Evolutionary conservation across 2,797 vertebrate genomes (phyloP), one percentile per base, ranked within the genome.

Genomic region (Enteromius anoplus): DNA sequence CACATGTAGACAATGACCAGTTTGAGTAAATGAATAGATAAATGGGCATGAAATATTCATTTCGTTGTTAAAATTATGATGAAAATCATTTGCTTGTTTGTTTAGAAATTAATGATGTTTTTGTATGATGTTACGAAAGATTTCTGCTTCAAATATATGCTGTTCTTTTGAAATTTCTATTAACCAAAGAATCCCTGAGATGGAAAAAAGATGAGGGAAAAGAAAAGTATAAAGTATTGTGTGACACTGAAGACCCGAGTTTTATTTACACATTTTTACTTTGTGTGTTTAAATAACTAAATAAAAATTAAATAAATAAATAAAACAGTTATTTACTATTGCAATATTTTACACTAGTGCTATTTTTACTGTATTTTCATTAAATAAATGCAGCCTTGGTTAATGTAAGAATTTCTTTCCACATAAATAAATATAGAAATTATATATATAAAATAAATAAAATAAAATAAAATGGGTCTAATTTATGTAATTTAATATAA

Each of bases 1-100:
- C 42, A 32, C 42, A 49, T 66, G 47, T 71, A 68, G 51, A 65
- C 49, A 32, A 37, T 37, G 15, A 58, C 75, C 42, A 26, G 40
- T 78, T 58, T 23, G 37, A 49, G 55, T 49, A 85, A 81, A 49
- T 66, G 8, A 72, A 60, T 60, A 55, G n/a, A 55, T 15, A 40
- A 23, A 40, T 40, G 51, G 21, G 2, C 51, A 10, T 23, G 6
- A 23, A n/a, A 15, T 15, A 40, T 55, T 17, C 1, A 53, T 73
- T 75, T 10, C 1, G 1, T 4, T 23, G 7, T 37, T 58, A 0
- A 40, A 58, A 75, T 17, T 5, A 37, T 26, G n/a, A 26, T 26
- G 0, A 64, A 26, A 32, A 32, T 64, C 2, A n/a, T 55, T 55
- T 3, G 26, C 29, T 32, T 64, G 23, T 64, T 32, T 32, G 15